Evolutionary conservation across 2,113 vertebrate species (phyloP).

Genomic region (Sterrhoptilus dennistouni): DNA sequence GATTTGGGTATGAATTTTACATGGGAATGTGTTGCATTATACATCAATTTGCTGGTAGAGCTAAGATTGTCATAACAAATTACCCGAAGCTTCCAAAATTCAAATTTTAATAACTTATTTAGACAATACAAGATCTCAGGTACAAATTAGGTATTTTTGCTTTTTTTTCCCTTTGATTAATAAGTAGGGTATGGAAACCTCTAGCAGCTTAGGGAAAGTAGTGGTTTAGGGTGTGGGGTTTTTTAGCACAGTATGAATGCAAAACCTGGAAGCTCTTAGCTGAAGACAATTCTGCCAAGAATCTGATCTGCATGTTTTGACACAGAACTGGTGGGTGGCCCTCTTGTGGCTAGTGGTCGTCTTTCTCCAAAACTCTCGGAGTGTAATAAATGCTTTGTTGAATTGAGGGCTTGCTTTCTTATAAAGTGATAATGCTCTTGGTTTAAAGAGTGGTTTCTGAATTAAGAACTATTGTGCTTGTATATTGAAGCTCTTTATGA

Average conservation of each 20-base stretch:
- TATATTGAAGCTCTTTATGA: neutral
- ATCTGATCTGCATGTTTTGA: accelerated
- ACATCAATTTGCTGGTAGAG: neutral
- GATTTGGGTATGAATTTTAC: neutral
- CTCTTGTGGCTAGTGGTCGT: neutral
- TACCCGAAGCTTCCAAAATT: neutral
- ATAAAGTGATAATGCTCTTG: neutral
- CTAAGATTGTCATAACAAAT: neutral
- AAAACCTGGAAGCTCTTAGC: neutral
- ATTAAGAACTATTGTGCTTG: neutral
- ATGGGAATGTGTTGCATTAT: neutral
- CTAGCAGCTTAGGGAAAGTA: neutral
- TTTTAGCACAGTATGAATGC: neutral
- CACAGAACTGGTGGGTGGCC: accelerated
- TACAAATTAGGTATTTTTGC: neutral
- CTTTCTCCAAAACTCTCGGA: neutral
- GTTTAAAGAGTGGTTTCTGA: neutral
- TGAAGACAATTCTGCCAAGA: neutral
- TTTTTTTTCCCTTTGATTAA: neutral
- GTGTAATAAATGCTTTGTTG: neutral
- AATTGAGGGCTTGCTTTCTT: neutral
- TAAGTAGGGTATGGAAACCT: neutral
- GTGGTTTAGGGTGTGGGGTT: accelerated
- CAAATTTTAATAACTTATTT: neutral
- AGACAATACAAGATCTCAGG: neutral